phyloP scores from a whole-genome alignment of 2,888 invertebrate species.

The Marronus borbonicus region DNA sequence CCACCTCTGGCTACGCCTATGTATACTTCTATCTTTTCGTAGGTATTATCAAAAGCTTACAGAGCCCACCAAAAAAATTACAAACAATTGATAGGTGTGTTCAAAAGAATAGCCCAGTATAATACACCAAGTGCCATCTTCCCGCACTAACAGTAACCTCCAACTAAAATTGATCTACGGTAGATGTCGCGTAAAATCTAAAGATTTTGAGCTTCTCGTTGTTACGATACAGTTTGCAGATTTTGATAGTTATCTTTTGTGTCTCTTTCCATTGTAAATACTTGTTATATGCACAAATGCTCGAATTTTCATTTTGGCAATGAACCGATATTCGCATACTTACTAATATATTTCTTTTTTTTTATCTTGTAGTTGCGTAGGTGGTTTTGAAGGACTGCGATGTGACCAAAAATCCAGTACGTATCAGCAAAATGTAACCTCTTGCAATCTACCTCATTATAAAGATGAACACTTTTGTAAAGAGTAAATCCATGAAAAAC shows the following conservation, averaged over 20 bases:
- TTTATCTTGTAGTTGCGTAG: constrained; percentile 78
- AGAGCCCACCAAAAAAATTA: too few relatives aligned
- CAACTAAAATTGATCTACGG: too few relatives aligned
- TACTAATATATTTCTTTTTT: constrained; percentile 33
- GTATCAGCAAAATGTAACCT: constrained; percentile 74
- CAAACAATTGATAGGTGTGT: too few relatives aligned
- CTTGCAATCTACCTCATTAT: constrained; percentile 51
- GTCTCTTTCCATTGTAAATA: not conserved
- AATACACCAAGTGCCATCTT: too few relatives aligned
- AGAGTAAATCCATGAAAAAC: constrained; percentile 35
- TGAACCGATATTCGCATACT: not conserved
- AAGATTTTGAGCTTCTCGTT: too few relatives aligned
- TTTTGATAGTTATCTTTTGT: not conserved
- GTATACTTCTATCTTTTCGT: too few relatives aligned
- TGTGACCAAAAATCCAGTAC: constrained; percentile 88
- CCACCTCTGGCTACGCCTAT: too few relatives aligned
- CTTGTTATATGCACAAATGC: not conserved
- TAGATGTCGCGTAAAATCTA: too few relatives aligned
- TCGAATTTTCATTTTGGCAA: too few relatives aligned
- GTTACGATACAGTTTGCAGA: not conserved
- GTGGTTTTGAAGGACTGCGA: constrained; percentile 84
- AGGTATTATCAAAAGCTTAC: too few relatives aligned
- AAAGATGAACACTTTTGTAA: constrained; percentile 49
- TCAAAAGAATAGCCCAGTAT: too few relatives aligned
- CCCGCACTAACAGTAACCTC: too few relatives aligned